phyloP scores from a whole-genome alignment of 2,797 vertebrate genomes.

The Arrhamphus sclerolepis region DNA sequence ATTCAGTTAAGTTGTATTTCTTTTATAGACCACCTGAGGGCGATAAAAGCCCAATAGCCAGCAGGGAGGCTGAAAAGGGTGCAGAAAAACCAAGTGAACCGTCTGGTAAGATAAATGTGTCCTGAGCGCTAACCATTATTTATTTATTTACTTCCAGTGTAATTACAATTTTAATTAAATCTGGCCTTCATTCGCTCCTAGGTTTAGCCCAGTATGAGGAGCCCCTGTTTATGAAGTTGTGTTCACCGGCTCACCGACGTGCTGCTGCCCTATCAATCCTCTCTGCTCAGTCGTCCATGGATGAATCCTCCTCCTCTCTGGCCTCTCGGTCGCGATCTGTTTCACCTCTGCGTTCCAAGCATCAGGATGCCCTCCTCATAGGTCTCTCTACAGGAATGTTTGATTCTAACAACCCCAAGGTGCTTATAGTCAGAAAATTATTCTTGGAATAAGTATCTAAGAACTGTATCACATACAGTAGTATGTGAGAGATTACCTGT shows the following conservation, averaged over 20 bases:
- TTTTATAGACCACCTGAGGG: constrained; percentile 71
- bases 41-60: constrained; percentile 22
- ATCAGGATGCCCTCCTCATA: constrained; percentile 87
- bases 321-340: constrained; percentile 87
- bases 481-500: background rate
- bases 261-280: constrained; percentile 79
- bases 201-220: constrained; percentile 66
- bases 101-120: constrained; percentile 55
- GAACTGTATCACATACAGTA: background rate
- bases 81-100: constrained; percentile 58
- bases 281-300: constrained; percentile 88
- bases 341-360: constrained; percentile 88
- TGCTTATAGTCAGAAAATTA: constrained; percentile 62
- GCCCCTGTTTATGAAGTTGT: constrained; percentile 85
- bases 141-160: background rate
- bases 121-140: background rate
- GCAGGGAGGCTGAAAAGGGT: constrained; percentile 34
- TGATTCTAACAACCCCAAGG: constrained; percentile 96
- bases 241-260: constrained; percentile 79
- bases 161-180: constrained; percentile 41
- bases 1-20: constrained; percentile 19
- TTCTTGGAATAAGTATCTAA: background rate
- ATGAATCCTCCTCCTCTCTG: constrained; percentile 85
- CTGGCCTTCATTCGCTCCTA: constrained; percentile 16
- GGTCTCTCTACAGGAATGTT: constrained; percentile 96